These are phyloP conservation scores for Trochalopteron elliotii DNA, from an alignment of 2,113 vertebrate genomes.

Conservation along the genomic window DNA sequence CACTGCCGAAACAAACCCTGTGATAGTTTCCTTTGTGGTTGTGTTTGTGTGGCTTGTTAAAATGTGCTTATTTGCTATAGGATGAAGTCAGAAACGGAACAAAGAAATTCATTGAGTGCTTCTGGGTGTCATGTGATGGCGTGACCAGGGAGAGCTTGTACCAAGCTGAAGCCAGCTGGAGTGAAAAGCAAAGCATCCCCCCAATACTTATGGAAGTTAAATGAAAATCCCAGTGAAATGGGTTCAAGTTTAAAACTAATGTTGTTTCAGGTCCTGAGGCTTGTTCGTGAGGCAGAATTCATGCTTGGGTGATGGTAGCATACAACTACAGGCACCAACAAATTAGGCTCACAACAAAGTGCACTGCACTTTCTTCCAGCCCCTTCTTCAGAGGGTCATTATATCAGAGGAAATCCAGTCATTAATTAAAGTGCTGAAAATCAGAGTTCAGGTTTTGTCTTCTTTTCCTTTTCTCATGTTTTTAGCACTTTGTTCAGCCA, in stretches of 20 bases:
- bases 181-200: neutral
- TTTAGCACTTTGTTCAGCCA: neutral
- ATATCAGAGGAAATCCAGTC: neutral
- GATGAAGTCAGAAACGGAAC: conserved; percentile 44
- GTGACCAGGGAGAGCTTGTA: conserved; percentile 32
- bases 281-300: neutral
- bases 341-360: rapidly evolving
- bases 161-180: conserved; percentile 12
- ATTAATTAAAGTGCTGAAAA: neutral
- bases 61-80: conserved; percentile 27
- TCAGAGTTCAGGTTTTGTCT: rapidly evolving
- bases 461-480: neutral
- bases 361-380: neutral
- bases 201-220: neutral
- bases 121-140: conserved; percentile 10
- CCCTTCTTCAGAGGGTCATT: neutral
- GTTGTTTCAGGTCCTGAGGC: neutral
- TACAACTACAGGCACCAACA: neutral
- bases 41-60: conserved; percentile 5
- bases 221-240: neutral
- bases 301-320: rapidly evolving
- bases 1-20: neutral
- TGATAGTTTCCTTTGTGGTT: neutral
- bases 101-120: conserved; percentile 34
- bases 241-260: neutral